Base-by-base conservation (phyloP, 1,140 invertebrate genomes). In the Bombus sylvicola region DNA sequence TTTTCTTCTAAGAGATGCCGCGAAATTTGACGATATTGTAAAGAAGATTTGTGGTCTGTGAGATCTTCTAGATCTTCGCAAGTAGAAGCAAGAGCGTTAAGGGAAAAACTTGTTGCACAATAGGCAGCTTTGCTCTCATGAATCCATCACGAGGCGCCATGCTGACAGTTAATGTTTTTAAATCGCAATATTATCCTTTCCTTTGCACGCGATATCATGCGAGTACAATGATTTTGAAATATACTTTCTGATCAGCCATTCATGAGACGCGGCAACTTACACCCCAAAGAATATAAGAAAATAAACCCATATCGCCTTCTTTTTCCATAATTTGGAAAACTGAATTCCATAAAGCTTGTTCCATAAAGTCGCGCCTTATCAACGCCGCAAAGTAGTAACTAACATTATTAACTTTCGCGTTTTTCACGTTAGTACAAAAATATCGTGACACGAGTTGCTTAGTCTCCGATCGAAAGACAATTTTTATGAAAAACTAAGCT, bases 91-190 rank as follows among this genome's bases (percentile, higher is more conserved):
- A 34, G 10, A 12, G 41, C 13, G 41, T 74, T 47, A 74, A 47
- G 41, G 41, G n/a, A 25, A 31, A 28, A 34, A 74, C 41, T 74
- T 53, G 73, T 47, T 74, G 71, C 71, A 28, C 28, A 22, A 74
- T n/a, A 34, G 39, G n/a, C n/a, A 47, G 41, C 15, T 53, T 53
- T 34, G 71, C 73, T 13, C 13, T 43, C 73, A 34, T 75, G 73
- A 75, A 75, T 75, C 43, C 43, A 75, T 75, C 73, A 75, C 43
- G n/a, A 10, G 10, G 10, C 41, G 22, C 8, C 73, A 53, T 31
- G 43, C 9, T 75, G 73, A 75, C 73, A 75, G 43, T 75, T 75
- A 75, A 75, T 75, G 73, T 75, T 75, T 75, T 75, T 75, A 75
- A 75, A 75, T 75, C 73, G n/a, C 73, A 75, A 75, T 53, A 75